Evolutionary conservation across 2,113 vertebrate species (phyloP).

Genomic region (Tympanuchus pallidicinctus): DNA sequence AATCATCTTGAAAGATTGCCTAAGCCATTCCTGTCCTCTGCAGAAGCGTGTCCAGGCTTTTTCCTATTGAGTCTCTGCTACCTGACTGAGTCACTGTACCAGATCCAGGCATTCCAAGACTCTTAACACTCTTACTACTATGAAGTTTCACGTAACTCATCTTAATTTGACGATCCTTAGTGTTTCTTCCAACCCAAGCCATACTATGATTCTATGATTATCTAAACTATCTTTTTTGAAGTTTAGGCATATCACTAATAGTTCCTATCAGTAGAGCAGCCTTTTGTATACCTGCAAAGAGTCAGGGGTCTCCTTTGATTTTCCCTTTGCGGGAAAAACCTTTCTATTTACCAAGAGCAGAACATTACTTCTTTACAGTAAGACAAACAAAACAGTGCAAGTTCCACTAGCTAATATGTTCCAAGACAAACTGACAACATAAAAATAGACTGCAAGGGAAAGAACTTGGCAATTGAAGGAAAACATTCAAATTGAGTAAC

Average conservation of each 20-base stretch:
- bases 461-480: not conserved
- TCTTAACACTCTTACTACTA: not conserved
- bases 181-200: no score
- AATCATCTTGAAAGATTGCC: not conserved
- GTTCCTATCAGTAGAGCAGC: not conserved
- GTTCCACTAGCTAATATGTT: not conserved
- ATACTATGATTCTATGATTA: not conserved
- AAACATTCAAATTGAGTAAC: not conserved
- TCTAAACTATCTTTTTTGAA: not conserved
- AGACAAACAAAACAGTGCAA: not conserved
- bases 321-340: not conserved
- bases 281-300: not conserved
- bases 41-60: not conserved
- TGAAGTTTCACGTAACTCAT: accelerated
- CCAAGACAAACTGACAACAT: not conserved
- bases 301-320: not conserved
- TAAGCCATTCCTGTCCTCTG: not conserved
- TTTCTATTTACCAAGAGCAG: not conserved
- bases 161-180: no score
- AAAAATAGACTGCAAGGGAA: not conserved
- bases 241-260: not conserved
- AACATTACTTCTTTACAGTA: not conserved
- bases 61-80: not conserved
- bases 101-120: not conserved
- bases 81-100: not conserved